Evolutionary conservation across 2,797 vertebrate genomes (phyloP), one percentile per base, ranked within the genome.

Genomic region (Steatocranus sp.): DNA sequence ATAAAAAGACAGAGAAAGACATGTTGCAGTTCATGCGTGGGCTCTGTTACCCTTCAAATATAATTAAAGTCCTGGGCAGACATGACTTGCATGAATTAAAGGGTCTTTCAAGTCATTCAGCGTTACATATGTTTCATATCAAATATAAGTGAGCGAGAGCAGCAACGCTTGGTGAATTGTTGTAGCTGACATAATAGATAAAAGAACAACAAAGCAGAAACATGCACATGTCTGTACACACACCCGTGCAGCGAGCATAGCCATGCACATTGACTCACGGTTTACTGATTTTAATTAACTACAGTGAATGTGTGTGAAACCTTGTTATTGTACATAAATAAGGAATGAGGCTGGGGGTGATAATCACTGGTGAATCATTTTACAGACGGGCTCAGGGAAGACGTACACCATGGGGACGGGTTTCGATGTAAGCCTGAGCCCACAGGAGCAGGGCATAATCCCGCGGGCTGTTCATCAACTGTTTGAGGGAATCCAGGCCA

Each of bases 351-450:
- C 70, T 11, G n/a, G 11, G n/a, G 32, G 46, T n/a, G 7, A 46
- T 23, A 63, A 5, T 43, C 20, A 7, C 51, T 18, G 10, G 36
- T 74, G 25, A 54, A 79, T 61, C 87, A 46, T 83, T 74, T 85
- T 87, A 9, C 88, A 96, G 96, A 96, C 96, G 2, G 96, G 96
- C 20, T 96, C 96, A 0, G 96, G 96, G 51, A 96, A 96, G 94
- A 99, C 98, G 0, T 98, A 98, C 93, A 99, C 97, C 46, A 99
- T 99, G 98, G 98, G 98, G 74, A 99, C 98, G 0, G 98, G 98
- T 77, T 99, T 99, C 0, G 98, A 98, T 30, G 41, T 97, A 85
- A 96, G 2, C 6, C 94, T 96, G 43, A 89, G 89, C 0, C 95
- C 96, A 78, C 96, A 96, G 4, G 98, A 99, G 84, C 96, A 97